phyloP scores from a whole-genome alignment of 2,113 vertebrate species.

The Phylloscopus trochilus region DNA sequence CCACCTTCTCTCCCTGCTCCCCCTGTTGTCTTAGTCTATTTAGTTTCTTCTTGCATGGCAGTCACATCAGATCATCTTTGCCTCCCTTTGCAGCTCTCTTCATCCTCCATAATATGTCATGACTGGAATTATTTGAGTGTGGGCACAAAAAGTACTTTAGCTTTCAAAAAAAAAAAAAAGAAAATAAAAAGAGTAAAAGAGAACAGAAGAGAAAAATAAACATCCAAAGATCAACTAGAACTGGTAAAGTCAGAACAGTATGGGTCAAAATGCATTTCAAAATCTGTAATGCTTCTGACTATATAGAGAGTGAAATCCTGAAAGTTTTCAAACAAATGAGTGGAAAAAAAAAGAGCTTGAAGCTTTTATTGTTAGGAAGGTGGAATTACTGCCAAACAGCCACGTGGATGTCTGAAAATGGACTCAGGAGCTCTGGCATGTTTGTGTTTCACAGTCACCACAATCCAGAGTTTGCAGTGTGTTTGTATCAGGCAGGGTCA shows the following conservation, averaged over 20 bases:
- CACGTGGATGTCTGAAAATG: neutral
- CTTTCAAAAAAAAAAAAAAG: neutral
- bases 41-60: neutral
- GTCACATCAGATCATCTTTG: conserved; percentile 33
- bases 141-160: neutral
- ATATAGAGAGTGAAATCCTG: neutral
- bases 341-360: neutral
- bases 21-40: neutral
- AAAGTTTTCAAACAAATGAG: neutral
- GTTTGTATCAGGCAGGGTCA: neutral
- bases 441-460: neutral
- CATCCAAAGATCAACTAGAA: neutral
- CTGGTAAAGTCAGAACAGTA: neutral
- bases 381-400: neutral
- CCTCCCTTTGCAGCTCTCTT: neutral
- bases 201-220: neutral
- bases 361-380: neutral
- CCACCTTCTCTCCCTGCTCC: neutral
- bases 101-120: neutral
- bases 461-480: neutral
- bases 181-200: neutral
- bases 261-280: neutral
- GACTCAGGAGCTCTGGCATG: neutral
- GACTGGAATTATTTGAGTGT: neutral
- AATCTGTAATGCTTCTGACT: neutral